phyloP scores from a whole-genome alignment of 2,888 invertebrate species.

The Anthrax anthrax region DNA sequence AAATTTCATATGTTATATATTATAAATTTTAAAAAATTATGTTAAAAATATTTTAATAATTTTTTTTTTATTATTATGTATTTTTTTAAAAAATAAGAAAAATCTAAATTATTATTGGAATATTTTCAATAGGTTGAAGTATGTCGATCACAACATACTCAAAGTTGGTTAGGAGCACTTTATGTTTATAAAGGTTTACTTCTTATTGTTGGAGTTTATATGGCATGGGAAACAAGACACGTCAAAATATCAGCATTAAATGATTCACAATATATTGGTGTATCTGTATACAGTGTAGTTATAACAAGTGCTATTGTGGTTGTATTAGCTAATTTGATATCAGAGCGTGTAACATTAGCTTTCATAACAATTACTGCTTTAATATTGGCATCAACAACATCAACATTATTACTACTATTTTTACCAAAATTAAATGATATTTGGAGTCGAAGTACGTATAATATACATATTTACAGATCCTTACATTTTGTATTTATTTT shows the following conservation, averaged over 20 bases:
- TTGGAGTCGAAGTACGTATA: constrained; percentile 42
- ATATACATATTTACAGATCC: no score
- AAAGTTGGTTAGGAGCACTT: constrained; percentile 78
- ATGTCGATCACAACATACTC: constrained; percentile 74
- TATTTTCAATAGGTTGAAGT: constrained; percentile 59
- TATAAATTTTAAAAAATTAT: no score
- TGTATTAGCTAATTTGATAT: constrained; percentile 74
- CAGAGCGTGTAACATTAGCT: constrained; percentile 64
- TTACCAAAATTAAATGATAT: constrained; percentile 71
- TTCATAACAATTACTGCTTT: constrained; percentile 70
- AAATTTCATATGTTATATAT: constrained; percentile 19
- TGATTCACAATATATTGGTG: constrained; percentile 86
- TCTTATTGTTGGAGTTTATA: constrained; percentile 78
- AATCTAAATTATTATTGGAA: no score
- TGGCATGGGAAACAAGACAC: constrained; percentile 91
- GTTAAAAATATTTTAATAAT: not conserved
- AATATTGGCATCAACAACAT: constrained; percentile 73
- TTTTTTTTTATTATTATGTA: not conserved
- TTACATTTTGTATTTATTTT: no score
- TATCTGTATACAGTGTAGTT: constrained; percentile 84
- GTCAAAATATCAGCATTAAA: constrained; percentile 85
- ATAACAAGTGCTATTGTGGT: constrained; percentile 78
- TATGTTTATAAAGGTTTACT: constrained; percentile 84
- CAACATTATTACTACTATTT: constrained; percentile 72
- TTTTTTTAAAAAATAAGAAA: no score